Evolutionary conservation across 64 coral and sea anemone species (phyloP).

Genomic region (Cladopsammia gracilis): DNA sequence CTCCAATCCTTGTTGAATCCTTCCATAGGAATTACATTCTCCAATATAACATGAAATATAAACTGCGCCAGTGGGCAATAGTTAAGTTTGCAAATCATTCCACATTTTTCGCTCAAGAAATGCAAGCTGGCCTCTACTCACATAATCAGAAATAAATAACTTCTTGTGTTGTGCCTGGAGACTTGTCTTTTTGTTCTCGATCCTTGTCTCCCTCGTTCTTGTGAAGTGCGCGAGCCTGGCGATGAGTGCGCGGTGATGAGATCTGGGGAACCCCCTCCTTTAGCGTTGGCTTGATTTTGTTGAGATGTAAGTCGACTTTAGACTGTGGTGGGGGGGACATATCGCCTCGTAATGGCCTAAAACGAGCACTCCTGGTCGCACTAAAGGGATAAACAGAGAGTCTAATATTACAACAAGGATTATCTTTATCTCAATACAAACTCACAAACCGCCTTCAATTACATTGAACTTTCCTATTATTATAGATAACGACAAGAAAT

Average conservation of each 20-base stretch:
- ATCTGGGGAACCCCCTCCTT: not conserved
- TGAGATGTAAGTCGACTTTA: constrained; percentile 6
- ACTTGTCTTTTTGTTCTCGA: constrained; percentile 28
- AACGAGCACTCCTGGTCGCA: constrained; percentile 5
- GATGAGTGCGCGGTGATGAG: constrained; percentile 19
- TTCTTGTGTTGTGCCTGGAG: constrained; percentile 9
- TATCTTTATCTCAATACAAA: no score
- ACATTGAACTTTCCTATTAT: no score
- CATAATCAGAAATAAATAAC: constrained; percentile 49
- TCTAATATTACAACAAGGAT: not conserved
- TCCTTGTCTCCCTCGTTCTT: constrained; percentile 9
- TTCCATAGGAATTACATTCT: no score
- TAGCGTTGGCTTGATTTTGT: not conserved
- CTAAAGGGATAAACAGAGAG: not conserved
- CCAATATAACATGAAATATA: no score
- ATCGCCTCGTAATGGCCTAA: constrained; percentile 31
- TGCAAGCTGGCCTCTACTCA: not conserved
- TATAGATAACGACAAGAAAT: no score
- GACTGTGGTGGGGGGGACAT: constrained; percentile 1
- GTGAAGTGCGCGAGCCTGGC: not conserved
- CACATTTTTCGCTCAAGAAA: no score
- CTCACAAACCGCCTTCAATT: no score
- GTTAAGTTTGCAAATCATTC: no score
- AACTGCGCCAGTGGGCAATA: no score
- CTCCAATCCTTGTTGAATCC: no score